Evolutionary conservation across 2,797 vertebrate genomes (phyloP), one percentile per base, ranked within the genome.

Genomic region (Anolis apletophallus): DNA sequence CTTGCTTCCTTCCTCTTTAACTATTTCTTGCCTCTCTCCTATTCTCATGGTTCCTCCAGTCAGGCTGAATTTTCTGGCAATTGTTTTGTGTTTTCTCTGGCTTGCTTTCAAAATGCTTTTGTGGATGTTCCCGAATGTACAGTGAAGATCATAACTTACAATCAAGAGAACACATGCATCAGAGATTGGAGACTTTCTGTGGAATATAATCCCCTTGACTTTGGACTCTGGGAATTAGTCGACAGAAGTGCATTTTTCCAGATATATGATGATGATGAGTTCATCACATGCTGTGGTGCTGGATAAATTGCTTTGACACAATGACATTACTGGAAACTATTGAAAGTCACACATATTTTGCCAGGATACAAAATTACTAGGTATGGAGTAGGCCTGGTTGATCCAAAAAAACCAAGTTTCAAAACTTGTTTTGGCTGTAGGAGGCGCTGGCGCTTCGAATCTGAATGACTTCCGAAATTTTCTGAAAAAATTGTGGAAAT

Each of bases 1-100:
- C 46, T 81, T 81, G 89, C 40, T 83, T 46, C 19, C 54, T 87
- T 84, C 83, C 90, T 72, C 90, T 83, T 46, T 92, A 94, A 93
- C 90, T 84, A 91, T 81, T 92, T 90, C 89, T 85, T 88, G 83
- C 80, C 82, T 46, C 5, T 4, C 46, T 46, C 7, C 7, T 46
- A 46, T 80, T 21, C 29, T 59, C 54, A 55, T 7, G 29, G 55
- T 83, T 61, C 16, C 9, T 64, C 50, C 34, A 5, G 9, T 17
- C 6, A 32, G n/a, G 32, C 21, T 54, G 46, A 26, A 23, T 1
- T 80, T 61, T 46, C 59, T 69, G 29, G 17, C n/a, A 4, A 52
- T 73, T 32, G 12, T 11, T 69, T 81, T 68, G 29, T 69, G 46
- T 52, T 68, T 50, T 11, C 29, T 3, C 74, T 77, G 75, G 23